A percentile compares a stretch with the other conserved stretches of the same genome.
Conservation (phyloP, 1,140 invertebrate species). For the Manduca sexta region DNA sequence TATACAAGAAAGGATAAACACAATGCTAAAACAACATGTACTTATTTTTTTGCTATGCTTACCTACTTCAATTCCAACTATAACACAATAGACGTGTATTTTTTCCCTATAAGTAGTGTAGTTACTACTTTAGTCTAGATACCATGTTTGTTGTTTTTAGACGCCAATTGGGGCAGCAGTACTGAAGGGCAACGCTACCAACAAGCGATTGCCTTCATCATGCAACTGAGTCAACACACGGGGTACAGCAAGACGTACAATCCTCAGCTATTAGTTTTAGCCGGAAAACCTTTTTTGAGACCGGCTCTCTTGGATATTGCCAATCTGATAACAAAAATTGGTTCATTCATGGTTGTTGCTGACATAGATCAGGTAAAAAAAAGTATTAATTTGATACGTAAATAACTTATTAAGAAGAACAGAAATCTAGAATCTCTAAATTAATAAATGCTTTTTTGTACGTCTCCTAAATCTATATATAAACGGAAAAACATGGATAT, state of each 20-base stretch:
- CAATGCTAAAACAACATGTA: not conserved
- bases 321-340: slow-evolving; percentile 90
- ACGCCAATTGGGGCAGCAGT: slow-evolving; percentile 98
- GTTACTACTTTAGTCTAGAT: too few species aligned
- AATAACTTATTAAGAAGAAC: too few species aligned
- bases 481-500: too few species aligned
- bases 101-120: too few species aligned
- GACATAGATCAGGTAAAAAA: slow-evolving; percentile 82
- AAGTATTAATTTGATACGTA: too few species aligned
- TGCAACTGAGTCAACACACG: slow-evolving; percentile 79
- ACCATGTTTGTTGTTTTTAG: too few species aligned
- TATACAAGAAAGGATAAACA: not conserved
- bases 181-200: slow-evolving; percentile 93
- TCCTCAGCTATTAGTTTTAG: slow-evolving; percentile 89
- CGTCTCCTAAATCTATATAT: too few species aligned
- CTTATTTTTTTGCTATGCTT: too few species aligned
- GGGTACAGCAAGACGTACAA: slow-evolving; percentile 96
- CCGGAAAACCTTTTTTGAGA: slow-evolving; percentile 83
- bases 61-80: too few species aligned
- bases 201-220: slow-evolving; percentile 77
- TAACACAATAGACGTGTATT: too few species aligned
- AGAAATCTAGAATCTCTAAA: too few species aligned
- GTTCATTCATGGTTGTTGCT: slow-evolving; percentile 90
- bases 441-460: too few species aligned
- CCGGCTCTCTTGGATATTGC: slow-evolving; percentile 91